phyloP scores from a whole-genome alignment of 1,140 invertebrate genomes.

The Trichogramma pretiosum region DNA sequence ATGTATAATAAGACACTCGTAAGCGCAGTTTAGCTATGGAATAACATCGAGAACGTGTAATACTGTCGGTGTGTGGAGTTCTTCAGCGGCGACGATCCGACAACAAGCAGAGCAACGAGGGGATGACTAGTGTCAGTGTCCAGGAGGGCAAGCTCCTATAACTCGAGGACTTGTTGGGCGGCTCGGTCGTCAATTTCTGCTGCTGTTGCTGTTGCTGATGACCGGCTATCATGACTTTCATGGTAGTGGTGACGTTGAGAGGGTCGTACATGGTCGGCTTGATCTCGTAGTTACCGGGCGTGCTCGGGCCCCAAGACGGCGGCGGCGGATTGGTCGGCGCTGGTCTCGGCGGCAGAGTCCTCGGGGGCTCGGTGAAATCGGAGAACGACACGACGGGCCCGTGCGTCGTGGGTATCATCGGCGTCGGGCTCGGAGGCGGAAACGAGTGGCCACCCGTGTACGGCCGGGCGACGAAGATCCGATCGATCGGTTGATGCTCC shows the following conservation, averaged over 20 bases:
- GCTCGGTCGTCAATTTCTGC: too few species aligned
- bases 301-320: neutral
- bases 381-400: neutral
- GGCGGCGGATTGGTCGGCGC: neutral
- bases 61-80: neutral
- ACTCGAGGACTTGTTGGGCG: too few species aligned
- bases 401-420: constrained; percentile 6
- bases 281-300: neutral
- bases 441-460: neutral
- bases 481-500: constrained; percentile 22
- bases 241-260: neutral
- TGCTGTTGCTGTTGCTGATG: too few species aligned
- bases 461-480: constrained; percentile 8
- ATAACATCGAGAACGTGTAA: too few species aligned
- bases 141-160: too few species aligned
- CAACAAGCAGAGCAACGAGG: neutral
- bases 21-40: too few species aligned
- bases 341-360: neutral
- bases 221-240: too few species aligned
- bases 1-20: too few species aligned
- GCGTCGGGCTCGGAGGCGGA: neutral
- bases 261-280: too few species aligned
- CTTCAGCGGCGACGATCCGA: neutral
- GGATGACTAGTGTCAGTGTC: too few species aligned
- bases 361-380: neutral